Base-by-base conservation (phyloP, 2,888 invertebrate species). In the Melanophora roralis region DNA sequence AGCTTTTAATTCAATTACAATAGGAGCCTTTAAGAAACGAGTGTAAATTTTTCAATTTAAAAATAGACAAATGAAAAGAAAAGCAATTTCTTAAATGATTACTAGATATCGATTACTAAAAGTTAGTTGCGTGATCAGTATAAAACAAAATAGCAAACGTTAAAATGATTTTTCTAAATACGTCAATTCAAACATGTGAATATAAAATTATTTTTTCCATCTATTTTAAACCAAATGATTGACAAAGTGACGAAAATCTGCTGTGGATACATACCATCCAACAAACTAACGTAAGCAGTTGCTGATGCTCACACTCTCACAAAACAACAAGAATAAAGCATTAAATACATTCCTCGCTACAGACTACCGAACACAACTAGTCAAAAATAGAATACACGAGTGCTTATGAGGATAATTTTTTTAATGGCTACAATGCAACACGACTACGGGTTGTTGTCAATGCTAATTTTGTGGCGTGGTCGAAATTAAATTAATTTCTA, bases 171-270 rank as follows among this genome's bases (percentile, higher is more conserved):
- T 62, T 43, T 16, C 21, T 34, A 32, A 47, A 38, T 69, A 55
- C 21, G n/a, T n/a, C n/a, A n/a, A n/a, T n/a, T 34, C 69, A 38
- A 75, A 27, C 11, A 45, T 11, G 67, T 57, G 55, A 47, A 57
- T n/a, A n/a, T n/a, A n/a, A n/a, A n/a, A n/a, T 65, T 68, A 60
- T 68, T 60, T 62, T 45, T 47, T 67, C 38, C 64, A 68, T 55
- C 21, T 53, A 27, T 21, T 55, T 27, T 23, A 36, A 51, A 40
- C 53, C 38, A 45, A 11, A 12, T 76, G 76, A 76, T 72, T 76
- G 80, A 72, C 67, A 76, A 80, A 72, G 76, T 68, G 76, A 72
- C 67, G 80, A 76, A 80, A 80, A 76, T 62, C 6, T 51, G 43
- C 14, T 34, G 32, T 49, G 62, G 21, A 47, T 36, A 55, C 9